These are phyloP conservation scores for Cassiopea xamachana DNA, from an alignment of 30 jellyfish, hydroid and myxozoan species.

Conservation along the genomic window DNA sequence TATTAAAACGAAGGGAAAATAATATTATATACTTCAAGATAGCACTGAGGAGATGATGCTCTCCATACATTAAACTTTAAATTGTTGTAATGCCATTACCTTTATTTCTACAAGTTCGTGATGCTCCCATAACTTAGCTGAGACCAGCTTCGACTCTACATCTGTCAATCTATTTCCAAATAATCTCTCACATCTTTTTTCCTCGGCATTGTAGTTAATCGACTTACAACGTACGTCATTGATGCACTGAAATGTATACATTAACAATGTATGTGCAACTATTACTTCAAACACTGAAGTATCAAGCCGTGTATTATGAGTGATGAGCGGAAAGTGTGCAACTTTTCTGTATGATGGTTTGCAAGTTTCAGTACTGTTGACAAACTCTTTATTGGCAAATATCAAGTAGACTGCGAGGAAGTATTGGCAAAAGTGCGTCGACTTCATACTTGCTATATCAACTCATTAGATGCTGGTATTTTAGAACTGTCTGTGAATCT, in stretches of 20 bases:
- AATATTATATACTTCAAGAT: no score
- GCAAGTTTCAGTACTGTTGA: no score
- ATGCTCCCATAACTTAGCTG: not conserved
- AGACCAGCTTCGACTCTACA: not conserved
- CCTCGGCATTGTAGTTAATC: not conserved
- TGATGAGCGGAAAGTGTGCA: not conserved
- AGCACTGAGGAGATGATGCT: no score
- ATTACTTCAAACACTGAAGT: not conserved
- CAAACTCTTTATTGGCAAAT: no score
- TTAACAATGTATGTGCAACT: not conserved
- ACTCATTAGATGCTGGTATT: no score
- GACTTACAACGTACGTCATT: not conserved
- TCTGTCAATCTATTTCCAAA: not conserved
- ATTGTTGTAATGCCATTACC: not conserved
- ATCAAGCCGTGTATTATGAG: not conserved
- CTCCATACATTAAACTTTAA: no score
- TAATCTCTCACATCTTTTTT: slow-evolving; percentile 11
- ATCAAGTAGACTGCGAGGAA: no score
- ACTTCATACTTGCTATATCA: no score
- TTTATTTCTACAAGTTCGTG: not conserved
- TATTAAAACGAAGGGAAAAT: no score
- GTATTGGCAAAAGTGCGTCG: no score
- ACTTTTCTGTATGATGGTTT: not conserved
- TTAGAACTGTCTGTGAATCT: no score
- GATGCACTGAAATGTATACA: not conserved